A percentile compares a stretch with the other conserved stretches of the same genome.
phyloP scores from a whole-genome alignment of 2,888 invertebrate species.

The Hedychridium roseum region DNA sequence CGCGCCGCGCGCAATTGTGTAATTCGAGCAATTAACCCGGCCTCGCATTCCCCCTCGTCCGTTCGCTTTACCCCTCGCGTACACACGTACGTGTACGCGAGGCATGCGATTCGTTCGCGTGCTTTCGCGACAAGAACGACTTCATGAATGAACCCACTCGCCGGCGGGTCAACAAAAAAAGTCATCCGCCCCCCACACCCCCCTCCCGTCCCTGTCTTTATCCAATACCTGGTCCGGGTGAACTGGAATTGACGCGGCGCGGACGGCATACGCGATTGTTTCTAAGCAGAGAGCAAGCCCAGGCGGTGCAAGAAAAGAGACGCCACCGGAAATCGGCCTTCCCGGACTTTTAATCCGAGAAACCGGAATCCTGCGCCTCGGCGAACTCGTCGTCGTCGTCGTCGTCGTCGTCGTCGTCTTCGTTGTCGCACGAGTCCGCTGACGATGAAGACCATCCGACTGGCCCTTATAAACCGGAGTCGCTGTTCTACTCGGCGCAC shows the following conservation, averaged over 20 bases:
- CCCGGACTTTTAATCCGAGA: constrained; percentile 47
- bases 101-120: constrained; percentile 37
- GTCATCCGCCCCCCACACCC: constrained; percentile 1
- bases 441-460: too few relatives aligned
- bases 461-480: too few relatives aligned
- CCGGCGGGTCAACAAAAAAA: constrained; percentile 18
- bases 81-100: constrained; percentile 11
- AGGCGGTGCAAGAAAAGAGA: constrained; percentile 43
- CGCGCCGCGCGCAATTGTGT: constrained; percentile 33
- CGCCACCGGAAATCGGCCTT: constrained; percentile 59
- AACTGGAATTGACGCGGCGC: constrained; percentile 50
- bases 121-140: constrained; percentile 41
- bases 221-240: constrained; percentile 11
- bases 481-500: too few relatives aligned
- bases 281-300: constrained; percentile 32
- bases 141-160: constrained; percentile 53
- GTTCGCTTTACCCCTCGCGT: constrained; percentile 27
- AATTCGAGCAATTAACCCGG: constrained; percentile 41
- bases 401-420: too few relatives aligned
- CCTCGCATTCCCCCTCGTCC: constrained; percentile 44
- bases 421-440: too few relatives aligned
- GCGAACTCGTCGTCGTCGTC: too few relatives aligned
- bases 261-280: constrained; percentile 48
- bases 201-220: background rate
- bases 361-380: constrained; percentile 48